Conservation (phyloP, 2,113 vertebrate genomes). For the Pseudorhombus dupliciocellatus region DNA sequence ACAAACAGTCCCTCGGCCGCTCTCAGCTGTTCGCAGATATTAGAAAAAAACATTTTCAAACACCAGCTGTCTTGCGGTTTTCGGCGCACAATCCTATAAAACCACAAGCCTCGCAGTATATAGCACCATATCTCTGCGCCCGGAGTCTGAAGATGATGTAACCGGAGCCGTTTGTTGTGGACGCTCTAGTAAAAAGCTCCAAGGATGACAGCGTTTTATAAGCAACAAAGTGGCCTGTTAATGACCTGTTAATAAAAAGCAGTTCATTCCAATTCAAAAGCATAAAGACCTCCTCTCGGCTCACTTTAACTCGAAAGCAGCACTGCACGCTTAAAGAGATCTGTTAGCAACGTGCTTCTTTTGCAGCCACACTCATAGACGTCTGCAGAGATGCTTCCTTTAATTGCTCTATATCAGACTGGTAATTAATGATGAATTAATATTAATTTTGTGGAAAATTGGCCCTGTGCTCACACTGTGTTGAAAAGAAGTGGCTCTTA, state of each 20-base stretch:
- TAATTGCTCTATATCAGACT: not conserved
- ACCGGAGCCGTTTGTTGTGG: constrained; percentile 44
- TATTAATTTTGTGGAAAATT: not conserved
- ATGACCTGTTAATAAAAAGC: constrained; percentile 33
- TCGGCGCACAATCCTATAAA: constrained; percentile 68
- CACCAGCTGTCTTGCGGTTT: constrained; percentile 76
- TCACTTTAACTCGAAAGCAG: constrained; percentile 1
- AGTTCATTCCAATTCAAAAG: constrained; percentile 27
- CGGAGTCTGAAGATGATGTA: constrained; percentile 50
- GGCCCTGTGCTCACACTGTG: not conserved
- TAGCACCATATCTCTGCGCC: constrained; percentile 42
- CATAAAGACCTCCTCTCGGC: not conserved
- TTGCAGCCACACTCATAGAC: not conserved
- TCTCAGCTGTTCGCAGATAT: constrained; percentile 81
- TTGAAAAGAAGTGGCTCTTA: not conserved
- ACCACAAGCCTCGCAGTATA: constrained; percentile 64
- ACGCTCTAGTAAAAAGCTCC: constrained; percentile 38
- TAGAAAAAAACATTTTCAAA: constrained; percentile 71
- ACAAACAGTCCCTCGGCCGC: constrained; percentile 69
- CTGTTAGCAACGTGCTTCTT: not conserved
- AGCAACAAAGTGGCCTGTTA: constrained; percentile 46
- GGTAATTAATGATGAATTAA: constrained; percentile 12
- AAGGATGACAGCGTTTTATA: constrained; percentile 34
- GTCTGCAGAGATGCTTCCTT: not conserved
- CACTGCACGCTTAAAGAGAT: not conserved